Percentiles rank a stretch among this genome's conserved stretches.
Evolutionary conservation across 2,888 invertebrate species (phyloP).

Genomic region (Capitulum mitella): DNA sequence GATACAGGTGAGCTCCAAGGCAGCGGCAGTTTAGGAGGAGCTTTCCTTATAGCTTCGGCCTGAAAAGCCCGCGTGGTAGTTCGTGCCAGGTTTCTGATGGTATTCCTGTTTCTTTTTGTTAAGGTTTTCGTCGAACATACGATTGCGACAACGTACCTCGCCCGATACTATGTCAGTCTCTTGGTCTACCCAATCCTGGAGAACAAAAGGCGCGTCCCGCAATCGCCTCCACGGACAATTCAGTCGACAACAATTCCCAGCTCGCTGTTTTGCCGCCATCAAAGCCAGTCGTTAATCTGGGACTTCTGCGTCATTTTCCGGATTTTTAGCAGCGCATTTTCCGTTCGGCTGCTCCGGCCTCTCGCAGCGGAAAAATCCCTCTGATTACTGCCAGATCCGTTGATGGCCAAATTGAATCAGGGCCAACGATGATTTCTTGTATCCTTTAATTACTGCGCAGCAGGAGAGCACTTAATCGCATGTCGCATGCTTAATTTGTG

Average conservation of each 20-base stretch:
- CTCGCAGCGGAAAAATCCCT: conserved; percentile 20
- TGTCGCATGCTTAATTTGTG: conserved; percentile 16
- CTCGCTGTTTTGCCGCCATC: not conserved
- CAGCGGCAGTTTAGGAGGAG: too few species aligned
- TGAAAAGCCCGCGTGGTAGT: too few species aligned
- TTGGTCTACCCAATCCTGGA: too few species aligned
- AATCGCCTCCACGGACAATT: too few species aligned
- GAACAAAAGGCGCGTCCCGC: too few species aligned
- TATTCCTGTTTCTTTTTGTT: too few species aligned
- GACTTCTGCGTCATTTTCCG: conserved; percentile 15
- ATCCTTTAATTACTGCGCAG: conserved; percentile 15
- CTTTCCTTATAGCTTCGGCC: too few species aligned
- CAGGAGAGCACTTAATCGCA: conserved; percentile 5
- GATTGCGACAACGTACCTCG: too few species aligned
- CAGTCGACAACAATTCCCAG: not conserved
- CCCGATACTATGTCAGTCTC: too few species aligned
- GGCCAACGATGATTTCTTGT: conserved; percentile 18
- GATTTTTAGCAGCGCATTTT: conserved; percentile 20
- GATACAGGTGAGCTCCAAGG: too few species aligned
- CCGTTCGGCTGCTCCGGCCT: conserved; percentile 8
- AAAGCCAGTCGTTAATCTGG: conserved; percentile 10
- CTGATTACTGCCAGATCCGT: not conserved
- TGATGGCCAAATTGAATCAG: conserved; percentile 21
- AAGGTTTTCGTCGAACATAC: too few species aligned
- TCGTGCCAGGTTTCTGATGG: too few species aligned